phyloP scores from a whole-genome alignment of 2,888 invertebrate genomes.

The Archaeoteleia sp. region DNA sequence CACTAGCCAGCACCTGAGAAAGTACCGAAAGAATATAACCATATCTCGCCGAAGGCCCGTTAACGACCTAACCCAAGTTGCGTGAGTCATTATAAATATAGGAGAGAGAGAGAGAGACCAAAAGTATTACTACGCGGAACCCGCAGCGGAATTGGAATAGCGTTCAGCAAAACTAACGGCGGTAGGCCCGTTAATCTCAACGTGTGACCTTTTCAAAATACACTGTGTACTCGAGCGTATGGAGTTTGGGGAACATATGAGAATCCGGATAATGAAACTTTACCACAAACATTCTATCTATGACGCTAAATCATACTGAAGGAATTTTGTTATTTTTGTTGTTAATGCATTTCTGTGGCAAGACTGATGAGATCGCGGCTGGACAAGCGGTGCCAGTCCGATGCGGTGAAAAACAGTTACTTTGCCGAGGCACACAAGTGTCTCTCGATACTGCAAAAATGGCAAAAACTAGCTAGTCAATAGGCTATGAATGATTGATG shows the following conservation, averaged over 20 bases:
- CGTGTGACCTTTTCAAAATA: slow-evolving; percentile 12
- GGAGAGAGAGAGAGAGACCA: slow-evolving; percentile 19
- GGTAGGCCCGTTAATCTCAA: slow-evolving; percentile 30
- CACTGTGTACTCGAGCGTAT: not conserved
- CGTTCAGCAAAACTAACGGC: slow-evolving; percentile 27
- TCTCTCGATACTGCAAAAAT: no score
- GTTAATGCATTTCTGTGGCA: no score
- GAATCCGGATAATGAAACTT: not conserved
- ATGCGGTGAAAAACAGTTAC: no score
- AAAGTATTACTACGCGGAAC: slow-evolving; percentile 21
- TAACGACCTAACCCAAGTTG: slow-evolving; percentile 39
- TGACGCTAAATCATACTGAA: no score
- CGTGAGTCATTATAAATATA: slow-evolving; percentile 32
- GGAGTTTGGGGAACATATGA: no score
- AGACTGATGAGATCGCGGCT: no score
- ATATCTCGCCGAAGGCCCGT: slow-evolving; percentile 35
- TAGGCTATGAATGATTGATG: no score
- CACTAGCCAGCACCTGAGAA: slow-evolving; percentile 28
- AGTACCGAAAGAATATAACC: slow-evolving; percentile 27
- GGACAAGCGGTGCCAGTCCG: no score
- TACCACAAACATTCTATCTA: not conserved
- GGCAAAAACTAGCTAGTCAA: no score
- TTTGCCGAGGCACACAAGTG: no score
- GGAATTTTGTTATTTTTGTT: no score
- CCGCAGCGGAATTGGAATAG: slow-evolving; percentile 22